A percentile compares a stretch with the other conserved stretches of the same genome.
These are phyloP conservation scores for Bradypus variegatus DNA, from an alignment of 2,797 vertebrate genomes.

Conservation along the genomic window DNA sequence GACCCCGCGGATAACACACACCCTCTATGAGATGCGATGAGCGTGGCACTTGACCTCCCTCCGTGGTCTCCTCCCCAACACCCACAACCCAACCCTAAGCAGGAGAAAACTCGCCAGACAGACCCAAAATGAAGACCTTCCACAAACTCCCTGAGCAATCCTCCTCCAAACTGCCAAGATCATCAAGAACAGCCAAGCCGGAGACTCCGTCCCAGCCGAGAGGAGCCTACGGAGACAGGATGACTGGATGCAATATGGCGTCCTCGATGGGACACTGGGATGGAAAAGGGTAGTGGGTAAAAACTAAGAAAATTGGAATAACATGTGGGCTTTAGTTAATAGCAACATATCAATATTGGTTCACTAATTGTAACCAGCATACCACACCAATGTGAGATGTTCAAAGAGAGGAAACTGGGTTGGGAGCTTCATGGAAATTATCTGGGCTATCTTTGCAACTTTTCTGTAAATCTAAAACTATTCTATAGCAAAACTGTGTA, in stretches of 20 bases:
- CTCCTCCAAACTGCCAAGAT: background rate
- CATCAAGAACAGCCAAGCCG: background rate
- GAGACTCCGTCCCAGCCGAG: too few species aligned
- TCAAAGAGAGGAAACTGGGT: background rate
- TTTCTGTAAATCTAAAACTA: background rate
- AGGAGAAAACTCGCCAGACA: background rate
- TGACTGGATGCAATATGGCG: rapidly evolving
- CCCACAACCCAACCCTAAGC: background rate
- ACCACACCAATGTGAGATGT: too few species aligned
- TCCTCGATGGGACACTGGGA: background rate
- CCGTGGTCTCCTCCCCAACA: background rate
- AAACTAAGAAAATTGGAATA: background rate
- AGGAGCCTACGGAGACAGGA: background rate
- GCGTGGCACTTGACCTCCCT: background rate
- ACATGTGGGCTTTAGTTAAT: background rate
- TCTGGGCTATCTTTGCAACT: background rate
- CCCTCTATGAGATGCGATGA: background rate
- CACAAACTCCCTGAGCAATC: too few species aligned
- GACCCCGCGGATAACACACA: rapidly evolving
- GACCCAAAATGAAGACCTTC: background rate
- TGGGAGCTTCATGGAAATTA: too few species aligned
- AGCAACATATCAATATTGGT: background rate
- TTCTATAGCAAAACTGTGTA: background rate
- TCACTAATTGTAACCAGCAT: background rate
- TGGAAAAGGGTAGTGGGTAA: background rate